Evolutionary conservation across 2,888 invertebrate species (phyloP), one percentile per base, ranked within the genome.

Genomic region (Aphodius granarius): DNA sequence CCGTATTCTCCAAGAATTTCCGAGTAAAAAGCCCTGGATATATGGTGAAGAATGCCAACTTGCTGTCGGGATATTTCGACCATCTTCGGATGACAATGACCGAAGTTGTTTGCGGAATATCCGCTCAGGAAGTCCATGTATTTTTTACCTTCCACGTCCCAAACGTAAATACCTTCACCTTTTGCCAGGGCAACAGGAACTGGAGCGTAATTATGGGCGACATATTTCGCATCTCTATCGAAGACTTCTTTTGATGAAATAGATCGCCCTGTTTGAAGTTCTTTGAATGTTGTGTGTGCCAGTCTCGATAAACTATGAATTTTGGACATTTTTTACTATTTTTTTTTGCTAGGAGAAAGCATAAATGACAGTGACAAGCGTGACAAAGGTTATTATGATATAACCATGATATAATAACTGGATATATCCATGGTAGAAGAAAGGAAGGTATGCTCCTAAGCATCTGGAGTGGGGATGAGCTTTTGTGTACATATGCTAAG

Each of bases 191-290:
- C 98, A 0, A 97, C 98, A 0, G 97, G 96, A n/a, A 98, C 84
- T 0, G 98, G 96, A 78, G 94, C 94, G 86, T 98, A 98, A 88
- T 98, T 99, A 84, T 95, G 95, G 20, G 97, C 97, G 0, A 97
- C 97, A 86, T 92, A 94, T 84, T 93, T 94, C 71, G 92, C 91
- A 86, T 98, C 98, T 74, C 94, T 89, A 15, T 92, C 91, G 84
- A 95, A 91, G 75, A 73, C 73, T 17, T 77, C 68, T 66, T 75
- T 70, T 18, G 77, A 74, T 18, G 72, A 72, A 21, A 68, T 17
- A 13, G 43, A 66, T 62, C 72, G 16, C 16, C n/a, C n/a, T 22
- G 15, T 17, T 62, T 65, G 43, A 2, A 22, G 21, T 5, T 66
- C 72, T 2, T 66, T 23, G 17, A 19, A 20, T 68, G 5, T 68